Conservation (phyloP, 2,888 invertebrate genomes). For the Apotomis capreana region DNA sequence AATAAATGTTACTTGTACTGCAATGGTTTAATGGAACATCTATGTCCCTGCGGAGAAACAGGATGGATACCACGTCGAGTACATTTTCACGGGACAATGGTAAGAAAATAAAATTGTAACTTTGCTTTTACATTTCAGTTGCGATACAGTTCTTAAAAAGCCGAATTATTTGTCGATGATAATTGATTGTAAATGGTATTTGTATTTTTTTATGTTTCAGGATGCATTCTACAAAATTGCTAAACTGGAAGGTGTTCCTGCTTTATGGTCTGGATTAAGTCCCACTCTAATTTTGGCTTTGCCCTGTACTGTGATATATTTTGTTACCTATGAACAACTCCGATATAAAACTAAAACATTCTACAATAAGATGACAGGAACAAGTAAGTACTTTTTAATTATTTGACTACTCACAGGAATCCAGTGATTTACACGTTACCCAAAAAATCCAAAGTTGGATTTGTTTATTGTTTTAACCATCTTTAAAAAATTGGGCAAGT, state of each 20-base stretch:
- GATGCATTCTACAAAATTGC: slow-evolving; percentile 98
- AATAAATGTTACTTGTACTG: slow-evolving; percentile 97
- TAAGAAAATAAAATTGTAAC: slow-evolving; percentile 55
- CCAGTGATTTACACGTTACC: too few species aligned
- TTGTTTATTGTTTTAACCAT: too few species aligned
- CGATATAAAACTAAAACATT: slow-evolving; percentile 85
- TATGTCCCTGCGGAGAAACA: slow-evolving; percentile 91
- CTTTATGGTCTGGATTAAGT: slow-evolving; percentile 98
- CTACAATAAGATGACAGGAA: slow-evolving; percentile 71
- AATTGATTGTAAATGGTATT: too few species aligned
- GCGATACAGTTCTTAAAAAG: too few species aligned
- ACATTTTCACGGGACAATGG: slow-evolving; percentile 91
- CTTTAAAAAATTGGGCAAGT: too few species aligned
- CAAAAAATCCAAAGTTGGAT: too few species aligned
- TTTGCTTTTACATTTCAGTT: not conserved
- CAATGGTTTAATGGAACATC: slow-evolving; percentile 99
- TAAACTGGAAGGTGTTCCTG: slow-evolving; percentile 92
- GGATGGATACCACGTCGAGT: slow-evolving; percentile 86
- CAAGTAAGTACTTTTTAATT: slow-evolving; percentile 58
- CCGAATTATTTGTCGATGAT: too few species aligned
- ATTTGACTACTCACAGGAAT: too few species aligned
- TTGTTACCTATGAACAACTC: slow-evolving; percentile 97
- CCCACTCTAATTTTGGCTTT: slow-evolving; percentile 97
- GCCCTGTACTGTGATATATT: slow-evolving; percentile 98
- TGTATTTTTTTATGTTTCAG: slow-evolving; percentile 75